Base-by-base conservation (phyloP, 2,797 vertebrate species). In the Melanotaenia nigrans region DNA sequence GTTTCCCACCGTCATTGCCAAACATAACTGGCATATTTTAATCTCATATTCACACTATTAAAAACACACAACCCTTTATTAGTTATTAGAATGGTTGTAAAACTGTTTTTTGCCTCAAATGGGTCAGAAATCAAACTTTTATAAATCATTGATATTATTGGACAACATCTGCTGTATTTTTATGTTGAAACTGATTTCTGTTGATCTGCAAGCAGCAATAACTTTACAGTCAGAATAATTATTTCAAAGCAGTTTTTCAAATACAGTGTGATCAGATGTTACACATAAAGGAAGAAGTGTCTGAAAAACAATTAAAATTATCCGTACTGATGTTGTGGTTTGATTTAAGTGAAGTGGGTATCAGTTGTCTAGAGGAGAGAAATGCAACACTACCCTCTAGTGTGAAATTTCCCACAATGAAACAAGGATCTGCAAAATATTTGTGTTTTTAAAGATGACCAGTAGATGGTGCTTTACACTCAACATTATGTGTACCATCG, bases 321-420 rank as follows among this genome's bases (percentile, higher is more conserved):
- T 4, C 1, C 12, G 1, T 0, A 25, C 6, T 18, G 16, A 16
- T 14, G 1, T 12, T 9, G 1, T 54, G 24, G 6, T 14, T 24
- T 14, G 25, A 2, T 55, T 28, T 18, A 28, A 2, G 4, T 1
- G 24, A 58, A 35, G 9, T 11, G 13, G 53, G 4, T 1, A 0
- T 3, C 0, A 28, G n/a, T 30, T 42, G 6, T 18, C 25, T 11
- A 24, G 4, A 28, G 1, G 14, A 24, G 18, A 59, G 18, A 69
- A 85, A 61, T 62, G n/a, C 84, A 84, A 85, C 78, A 85, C 24
- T 40, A 14, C 85, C 89, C 78, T 71, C 91, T 90, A 45, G 79
- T 83, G 91, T 20, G 18, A 10, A 61, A 24, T 13, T 1, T 2
- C 1, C 2, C 9, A 47, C 49, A 74, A 2, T 60, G 62, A 57